Percentiles rank a stretch among this genome's conserved stretches.
These are phyloP conservation scores for Pseudomyrmex dendroicus DNA, from an alignment of 1,140 invertebrate genomes.

Conservation along the genomic window DNA sequence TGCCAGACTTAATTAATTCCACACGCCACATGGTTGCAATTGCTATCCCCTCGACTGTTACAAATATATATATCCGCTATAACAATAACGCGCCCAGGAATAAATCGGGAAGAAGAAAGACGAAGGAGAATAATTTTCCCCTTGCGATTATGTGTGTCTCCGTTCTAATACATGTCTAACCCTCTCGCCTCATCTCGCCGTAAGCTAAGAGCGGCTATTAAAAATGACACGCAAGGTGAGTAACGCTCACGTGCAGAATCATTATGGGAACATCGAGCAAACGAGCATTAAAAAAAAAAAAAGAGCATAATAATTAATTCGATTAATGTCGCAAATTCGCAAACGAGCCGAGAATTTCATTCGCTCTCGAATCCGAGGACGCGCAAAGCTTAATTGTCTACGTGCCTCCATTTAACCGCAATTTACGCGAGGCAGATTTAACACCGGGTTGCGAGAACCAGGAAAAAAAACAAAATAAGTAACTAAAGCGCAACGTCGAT, in stretches of 20 bases:
- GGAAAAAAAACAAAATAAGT: background rate
- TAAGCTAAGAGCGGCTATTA: conserved; percentile 14
- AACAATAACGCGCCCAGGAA: conserved; percentile 22
- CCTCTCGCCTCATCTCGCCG: conserved; percentile 18
- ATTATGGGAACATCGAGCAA: background rate
- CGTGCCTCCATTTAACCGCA: conserved; percentile 34
- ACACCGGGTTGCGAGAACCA: conserved; percentile 20
- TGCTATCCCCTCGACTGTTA: conserved; percentile 56
- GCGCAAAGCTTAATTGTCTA: conserved; percentile 39
- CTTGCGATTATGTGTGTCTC: conserved; percentile 2
- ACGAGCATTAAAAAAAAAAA: background rate
- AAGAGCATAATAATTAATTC: conserved; percentile 33
- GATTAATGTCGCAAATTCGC: conserved; percentile 18
- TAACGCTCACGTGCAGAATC: conserved; percentile 15
- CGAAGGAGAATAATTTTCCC: conserved; percentile 2
- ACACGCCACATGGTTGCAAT: conserved; percentile 69
- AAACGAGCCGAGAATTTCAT: background rate
- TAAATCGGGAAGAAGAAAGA: conserved; percentile 18
- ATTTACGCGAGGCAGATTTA: conserved; percentile 45
- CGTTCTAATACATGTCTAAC: conserved; percentile 64
- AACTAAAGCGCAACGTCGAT: conserved; percentile 37
- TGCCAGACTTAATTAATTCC: conserved; percentile 66
- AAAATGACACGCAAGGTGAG: conserved; percentile 10
- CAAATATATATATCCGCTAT: conserved; percentile 13
- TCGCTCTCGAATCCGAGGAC: background rate